Evolutionary conservation across 1,140 invertebrate species (phyloP), one percentile per base, ranked within the genome.

Genomic region (Drosophila rufa): DNA sequence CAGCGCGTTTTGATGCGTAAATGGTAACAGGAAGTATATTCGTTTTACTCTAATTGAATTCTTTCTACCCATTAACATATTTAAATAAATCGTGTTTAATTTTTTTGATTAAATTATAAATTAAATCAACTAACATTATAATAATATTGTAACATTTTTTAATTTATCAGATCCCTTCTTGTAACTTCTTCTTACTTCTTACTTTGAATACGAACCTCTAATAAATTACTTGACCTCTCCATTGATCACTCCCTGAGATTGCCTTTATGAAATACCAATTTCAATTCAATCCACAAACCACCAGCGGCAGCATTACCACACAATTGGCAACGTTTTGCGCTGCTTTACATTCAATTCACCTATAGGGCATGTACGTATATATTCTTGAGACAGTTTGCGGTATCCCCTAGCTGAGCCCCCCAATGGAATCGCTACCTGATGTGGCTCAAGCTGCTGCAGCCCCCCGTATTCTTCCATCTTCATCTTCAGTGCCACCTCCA

Each of bases 301-400:
- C 40, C 47, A 43, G 38, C 17, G 40, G 67, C 62, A 30, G 17
- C 67, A 70, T 70, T 70, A 68, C 67, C 67, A 55, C 67, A 67
- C 67, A 70, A 70, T 70, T 70, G 67, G 22, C 47, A 70, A 46
- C 67, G 67, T 55, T 70, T 70, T 68, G 67, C 47, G 67, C 62
- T 68, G 30, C 64, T 68, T 70, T 68, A 70, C 67, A 70, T 70
- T 53, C 64, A 70, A 70, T 70, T 33, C 67, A 70, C 67, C 67
- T 70, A 68, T 51, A 40, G 62, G 48, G 48, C 67, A 70, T 70
- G 27, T 56, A 56, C 14, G 17, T 38, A 55, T 61, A 61, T 70
- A 46, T 70, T 45, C 67, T 22, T 43, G 40, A 70, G 67, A 70
- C 67, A 55, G 67, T 43, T 22, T 38, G 67, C 38, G 67, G 67